Evolutionary conservation across 2,888 invertebrate species (phyloP), one percentile per base, ranked within the genome.

Genomic region (Athripsodes cinereus): DNA sequence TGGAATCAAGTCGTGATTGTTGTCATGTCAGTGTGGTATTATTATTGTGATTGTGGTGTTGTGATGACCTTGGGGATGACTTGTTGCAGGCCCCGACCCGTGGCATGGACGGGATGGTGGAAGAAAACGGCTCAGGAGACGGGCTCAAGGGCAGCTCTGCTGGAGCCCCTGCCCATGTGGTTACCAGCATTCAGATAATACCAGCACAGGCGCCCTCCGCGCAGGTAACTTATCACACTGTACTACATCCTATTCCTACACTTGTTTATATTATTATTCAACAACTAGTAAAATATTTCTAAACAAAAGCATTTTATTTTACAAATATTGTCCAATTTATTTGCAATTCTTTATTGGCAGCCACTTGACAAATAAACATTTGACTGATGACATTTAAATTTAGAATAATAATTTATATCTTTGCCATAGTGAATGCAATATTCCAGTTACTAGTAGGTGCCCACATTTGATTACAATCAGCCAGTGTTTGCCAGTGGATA

Each of bases 91-190:
- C 83, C 82, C 82, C 79, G 26, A 49, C 55, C 58, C 58, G 56
- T 58, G 81, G 80, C 83, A 92, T 92, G 92, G 92, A 92, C 82
- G 87, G 89, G 80, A 90, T 92, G 87, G 92, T 91, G 77, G 92
- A 92, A 82, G 92, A 92, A 83, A 92, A 91, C 75, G 90, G 90
- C 69, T 74, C 75, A 65, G 74, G 74, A 64, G 69, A 73, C 57
- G 66, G 69, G 57, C 68, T 78, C 69, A 61, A 62, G 53, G 46
- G 55, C 2, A 19, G 72, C 52, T 40, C 51, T 19, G 71, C 70
- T 55, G 68, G 68, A 53, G 69, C 68, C 64, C 66, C 72, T 57
- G 65, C 70, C 51, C 73, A 81, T 72, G 75, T 80, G 71, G 78
- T 77, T 72, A 77, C 80, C 82, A 90, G 89, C 80, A 89, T 93